Evolutionary conservation across 2,888 invertebrate genomes (phyloP), one percentile per base, ranked within the genome.

Genomic region (Kuschelorhynchus macadamiae): DNA sequence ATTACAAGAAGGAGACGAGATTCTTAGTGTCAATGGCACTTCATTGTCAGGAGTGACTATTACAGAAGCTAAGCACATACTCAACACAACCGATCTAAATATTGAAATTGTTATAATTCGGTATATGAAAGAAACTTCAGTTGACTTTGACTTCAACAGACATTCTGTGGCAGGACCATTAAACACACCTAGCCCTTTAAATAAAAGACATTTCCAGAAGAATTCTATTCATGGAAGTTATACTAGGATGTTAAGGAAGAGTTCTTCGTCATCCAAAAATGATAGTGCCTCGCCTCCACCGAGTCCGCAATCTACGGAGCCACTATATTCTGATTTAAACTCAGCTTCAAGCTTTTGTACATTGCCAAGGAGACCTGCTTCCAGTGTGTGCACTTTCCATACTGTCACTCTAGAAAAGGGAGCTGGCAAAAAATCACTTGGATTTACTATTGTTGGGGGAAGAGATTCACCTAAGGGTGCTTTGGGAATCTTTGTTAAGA

Each of bases 401-500:
- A 92, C 92, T 0, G 89, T 92, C 14, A 88, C 90, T 5, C 89
- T 91, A 78, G 90, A 92, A 80, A 95, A 95, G 79, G 94, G 94
- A 0, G 88, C 89, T 7, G 92, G 93, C 1, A 92, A 92, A 80
- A 94, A 93, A 83, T 92, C 92, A 0, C 86, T 95, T 30, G 95
- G 95, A n/a, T 95, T 95, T 81, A 94, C 94, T 9, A 94, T 95
- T 74, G 95, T 95, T 1, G 95, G 95, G 41, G 95, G 95, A 47
- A 87, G 91, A 65, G 95, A 95, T 81, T 93, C 94, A 32, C 92
- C 93, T 1, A 89, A 92, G 80, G 94, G 94, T 63, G 91, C 91
- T 70, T 88, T 94, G 80, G 94, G 94, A 44, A 94, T 95, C 80
- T 94, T 92, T 82, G 91, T 95, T 74, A 93, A 94, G 82, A 93